A percentile compares a stretch with the other conserved stretches of the same genome.
Conservation (phyloP, 2,797 vertebrate genomes). For the Apogon hyalosoma region DNA sequence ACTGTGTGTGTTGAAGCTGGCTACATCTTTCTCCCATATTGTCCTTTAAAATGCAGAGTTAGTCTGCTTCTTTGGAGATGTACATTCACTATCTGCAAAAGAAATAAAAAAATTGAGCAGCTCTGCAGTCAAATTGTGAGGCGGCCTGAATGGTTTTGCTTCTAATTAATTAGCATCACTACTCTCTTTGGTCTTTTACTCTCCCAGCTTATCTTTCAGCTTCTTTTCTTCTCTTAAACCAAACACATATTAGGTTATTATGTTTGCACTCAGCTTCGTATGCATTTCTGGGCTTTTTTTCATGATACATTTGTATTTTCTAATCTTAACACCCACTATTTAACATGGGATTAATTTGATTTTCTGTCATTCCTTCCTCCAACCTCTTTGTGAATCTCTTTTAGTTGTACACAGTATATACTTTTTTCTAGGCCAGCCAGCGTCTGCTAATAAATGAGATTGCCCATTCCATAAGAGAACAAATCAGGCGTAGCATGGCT, state of each 20-base stretch:
- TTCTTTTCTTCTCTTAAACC: background rate
- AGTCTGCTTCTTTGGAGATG: slow-evolving; percentile 5
- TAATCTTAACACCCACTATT: background rate
- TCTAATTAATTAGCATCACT: slow-evolving; percentile 3
- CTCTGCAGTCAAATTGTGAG: background rate
- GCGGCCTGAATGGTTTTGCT: background rate
- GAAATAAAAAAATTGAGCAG: slow-evolving; percentile 8
- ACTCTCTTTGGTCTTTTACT: background rate
- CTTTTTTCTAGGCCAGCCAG: background rate
- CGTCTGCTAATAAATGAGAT: background rate
- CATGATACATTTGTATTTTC: slow-evolving; percentile 1
- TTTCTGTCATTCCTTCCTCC: background rate
- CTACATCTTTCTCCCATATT: slow-evolving; percentile 16
- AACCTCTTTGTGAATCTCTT: background rate
- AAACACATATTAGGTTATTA: background rate
- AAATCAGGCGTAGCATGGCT: background rate
- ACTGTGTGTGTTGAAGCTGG: slow-evolving; percentile 9
- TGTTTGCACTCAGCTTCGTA: background rate
- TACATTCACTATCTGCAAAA: slow-evolving; percentile 15
- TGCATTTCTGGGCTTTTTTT: background rate
- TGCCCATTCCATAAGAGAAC: too few relatives aligned
- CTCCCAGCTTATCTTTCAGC: background rate
- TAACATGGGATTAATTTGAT: background rate
- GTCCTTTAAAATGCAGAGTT: slow-evolving; percentile 40
- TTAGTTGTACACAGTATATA: background rate